Percentiles rank a stretch among this genome's conserved stretches.
phyloP scores from a whole-genome alignment of 2,888 invertebrate genomes.

The Lagria hirta region DNA sequence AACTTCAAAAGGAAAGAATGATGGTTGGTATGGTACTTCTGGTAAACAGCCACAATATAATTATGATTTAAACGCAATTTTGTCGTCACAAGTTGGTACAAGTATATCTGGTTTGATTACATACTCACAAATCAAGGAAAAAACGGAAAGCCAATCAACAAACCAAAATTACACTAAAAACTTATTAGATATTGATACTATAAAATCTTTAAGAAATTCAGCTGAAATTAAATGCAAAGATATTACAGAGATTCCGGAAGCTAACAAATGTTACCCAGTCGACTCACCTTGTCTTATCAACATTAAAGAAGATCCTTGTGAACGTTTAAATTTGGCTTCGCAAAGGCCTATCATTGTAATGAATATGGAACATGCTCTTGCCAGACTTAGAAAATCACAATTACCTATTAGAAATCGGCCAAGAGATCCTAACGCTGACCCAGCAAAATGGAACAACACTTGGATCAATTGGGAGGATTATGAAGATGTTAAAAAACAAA shows the following conservation, averaged over 20 bases:
- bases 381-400: conserved; percentile 52
- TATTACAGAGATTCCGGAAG: conserved; percentile 37
- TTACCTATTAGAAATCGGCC: conserved; percentile 54
- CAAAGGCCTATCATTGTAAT: conserved; percentile 49
- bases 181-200: conserved; percentile 36
- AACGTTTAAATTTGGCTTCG: conserved; percentile 55
- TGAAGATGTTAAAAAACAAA: conserved; percentile 48
- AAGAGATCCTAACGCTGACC: conserved; percentile 56
- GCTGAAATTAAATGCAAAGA: conserved; percentile 45
- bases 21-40: conserved; percentile 55
- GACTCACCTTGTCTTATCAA: conserved; percentile 57
- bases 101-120: conserved; percentile 57
- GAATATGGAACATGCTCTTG: conserved; percentile 54
- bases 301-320: conserved; percentile 58
- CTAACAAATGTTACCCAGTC: conserved; percentile 44
- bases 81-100: conserved; percentile 54
- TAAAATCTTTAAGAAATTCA: conserved; percentile 39
- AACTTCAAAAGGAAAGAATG: conserved; percentile 45
- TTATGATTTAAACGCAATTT: conserved; percentile 53
- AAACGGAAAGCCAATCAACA: conserved; percentile 33
- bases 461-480: conserved; percentile 65
- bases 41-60: conserved; percentile 47
- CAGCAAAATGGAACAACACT: conserved; percentile 57
- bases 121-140: conserved; percentile 54
- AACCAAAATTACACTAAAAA: conserved; percentile 32